Percentiles rank a stretch among this genome's conserved stretches.
phyloP scores from a whole-genome alignment of 2,113 vertebrate species.

The Perca schrenkii region DNA sequence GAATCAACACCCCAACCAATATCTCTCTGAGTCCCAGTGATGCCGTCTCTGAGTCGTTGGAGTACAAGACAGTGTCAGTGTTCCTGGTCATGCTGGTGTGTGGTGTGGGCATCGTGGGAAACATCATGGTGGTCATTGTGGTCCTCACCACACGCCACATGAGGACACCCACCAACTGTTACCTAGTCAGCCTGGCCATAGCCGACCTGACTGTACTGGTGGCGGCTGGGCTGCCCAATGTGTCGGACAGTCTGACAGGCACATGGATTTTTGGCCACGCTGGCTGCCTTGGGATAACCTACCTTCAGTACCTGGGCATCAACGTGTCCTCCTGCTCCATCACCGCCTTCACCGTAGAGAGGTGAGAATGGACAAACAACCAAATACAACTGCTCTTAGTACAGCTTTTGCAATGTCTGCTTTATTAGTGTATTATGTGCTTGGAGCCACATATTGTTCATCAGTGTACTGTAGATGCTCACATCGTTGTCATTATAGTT shows the following conservation, averaged over 20 bases:
- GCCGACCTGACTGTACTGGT: constrained; percentile 87
- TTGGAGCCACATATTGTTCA: no score
- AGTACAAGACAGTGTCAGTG: constrained; percentile 84
- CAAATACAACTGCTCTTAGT: neutral
- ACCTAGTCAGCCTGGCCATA: constrained; percentile 87
- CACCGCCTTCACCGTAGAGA: constrained; percentile 87
- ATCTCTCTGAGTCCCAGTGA: constrained; percentile 74
- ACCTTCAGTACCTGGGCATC: constrained; percentile 89
- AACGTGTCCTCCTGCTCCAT: constrained; percentile 89
- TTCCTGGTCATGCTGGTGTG: constrained; percentile 87
- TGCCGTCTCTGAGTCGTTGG: constrained; percentile 69
- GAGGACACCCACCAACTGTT: constrained; percentile 88
- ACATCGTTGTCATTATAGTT: no score
- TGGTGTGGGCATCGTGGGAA: constrained; percentile 85
- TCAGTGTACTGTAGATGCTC: no score
- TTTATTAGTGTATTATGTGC: no score
- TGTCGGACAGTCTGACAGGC: constrained; percentile 85
- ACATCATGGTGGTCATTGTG: constrained; percentile 88
- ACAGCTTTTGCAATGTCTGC: neutral
- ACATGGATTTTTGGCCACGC: constrained; percentile 85
- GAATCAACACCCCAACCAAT: constrained; percentile 80
- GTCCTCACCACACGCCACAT: constrained; percentile 86
- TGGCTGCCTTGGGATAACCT: constrained; percentile 86
- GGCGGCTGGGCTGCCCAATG: constrained; percentile 85
- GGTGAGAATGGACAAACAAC: constrained; percentile 67